These are phyloP conservation scores for Podarcis siculus DNA, from an alignment of 2,797 vertebrate species.

Conservation along the genomic window DNA sequence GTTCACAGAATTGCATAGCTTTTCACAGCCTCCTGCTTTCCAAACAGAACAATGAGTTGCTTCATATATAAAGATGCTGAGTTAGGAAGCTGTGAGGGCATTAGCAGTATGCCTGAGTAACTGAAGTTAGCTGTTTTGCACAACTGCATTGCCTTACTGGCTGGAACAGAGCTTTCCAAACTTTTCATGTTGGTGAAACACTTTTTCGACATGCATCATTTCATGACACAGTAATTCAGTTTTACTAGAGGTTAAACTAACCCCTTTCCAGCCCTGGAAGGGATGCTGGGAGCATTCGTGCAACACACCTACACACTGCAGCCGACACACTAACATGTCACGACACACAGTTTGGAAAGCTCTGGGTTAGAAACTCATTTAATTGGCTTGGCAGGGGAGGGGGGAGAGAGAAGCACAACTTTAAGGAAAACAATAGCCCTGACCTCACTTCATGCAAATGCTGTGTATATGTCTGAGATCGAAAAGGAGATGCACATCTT, in stretches of 20 bases:
- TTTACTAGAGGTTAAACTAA: no score
- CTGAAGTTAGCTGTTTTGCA: not conserved
- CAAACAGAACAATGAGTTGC: constrained; percentile 34
- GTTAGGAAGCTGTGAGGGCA: constrained; percentile 38
- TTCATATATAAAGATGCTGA: not conserved
- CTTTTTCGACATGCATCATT: no score
- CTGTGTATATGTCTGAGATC: not conserved
- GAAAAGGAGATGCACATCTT: not conserved
- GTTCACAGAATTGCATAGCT: constrained; percentile 42
- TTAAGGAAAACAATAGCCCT: not conserved
- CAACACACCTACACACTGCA: no score
- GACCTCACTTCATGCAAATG: not conserved
- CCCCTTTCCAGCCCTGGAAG: no score
- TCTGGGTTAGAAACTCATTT: not conserved
- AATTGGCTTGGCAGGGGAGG: not conserved
- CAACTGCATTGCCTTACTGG: not conserved
- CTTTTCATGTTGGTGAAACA: no score
- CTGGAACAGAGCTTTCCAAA: no score
- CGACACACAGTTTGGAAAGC: no score
- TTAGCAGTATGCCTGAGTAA: not conserved
- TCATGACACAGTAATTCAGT: no score
- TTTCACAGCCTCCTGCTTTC: constrained; percentile 59
- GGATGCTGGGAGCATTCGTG: no score
- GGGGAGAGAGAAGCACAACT: not conserved
- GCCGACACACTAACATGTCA: no score